Evolutionary conservation across 2,888 invertebrate species (phyloP), one percentile per base, ranked within the genome.

Genomic region (Hyles lineata): DNA sequence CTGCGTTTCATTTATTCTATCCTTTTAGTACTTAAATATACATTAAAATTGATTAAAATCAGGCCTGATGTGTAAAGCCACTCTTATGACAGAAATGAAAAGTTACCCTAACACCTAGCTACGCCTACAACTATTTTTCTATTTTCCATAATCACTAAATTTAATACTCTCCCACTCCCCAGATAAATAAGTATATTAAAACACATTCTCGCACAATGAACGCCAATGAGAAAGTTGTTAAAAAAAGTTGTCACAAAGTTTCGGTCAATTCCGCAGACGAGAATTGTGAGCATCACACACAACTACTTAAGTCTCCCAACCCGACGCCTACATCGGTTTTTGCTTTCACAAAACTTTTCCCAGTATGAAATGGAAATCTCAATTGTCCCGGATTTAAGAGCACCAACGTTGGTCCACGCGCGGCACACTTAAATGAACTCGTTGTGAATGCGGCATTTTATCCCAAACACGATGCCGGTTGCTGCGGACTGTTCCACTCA

Each of bases 321-420:
- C 75, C 76, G 73, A 75, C 79, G 76, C 76, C 80, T 77, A 79
- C 74, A 78, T 76, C 77, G 79, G 80, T 81, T 83, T 83, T 80
- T 76, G 73, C 78, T 80, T 82, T 81, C 82, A 79, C 76, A 77
- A 79, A 85, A 87, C 83, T 83, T 87, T 81, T 72, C 73, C 74
- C 78, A 77, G 72, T 75, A 79, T 74, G 79, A 79, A 85, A 84
- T 84, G 84, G 81, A 85, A 81, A 83, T 85, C 85, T 83, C 77
- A 82, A 85, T 85, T 83, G 82, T 83, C 76, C 78, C 73, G 83
- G 80, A 83, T 86, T 84, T 80, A 80, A 81, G 79, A 82, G 77
- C 82, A 81, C 72, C 78, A 81, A 82, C 77, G 78, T 79, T 76
- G 79, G 76, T 52, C 52, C 71, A 70, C 67, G 74, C 77, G 76